Conservation (phyloP, 2,113 vertebrate species). For the Datnioides undecimradiatus region DNA sequence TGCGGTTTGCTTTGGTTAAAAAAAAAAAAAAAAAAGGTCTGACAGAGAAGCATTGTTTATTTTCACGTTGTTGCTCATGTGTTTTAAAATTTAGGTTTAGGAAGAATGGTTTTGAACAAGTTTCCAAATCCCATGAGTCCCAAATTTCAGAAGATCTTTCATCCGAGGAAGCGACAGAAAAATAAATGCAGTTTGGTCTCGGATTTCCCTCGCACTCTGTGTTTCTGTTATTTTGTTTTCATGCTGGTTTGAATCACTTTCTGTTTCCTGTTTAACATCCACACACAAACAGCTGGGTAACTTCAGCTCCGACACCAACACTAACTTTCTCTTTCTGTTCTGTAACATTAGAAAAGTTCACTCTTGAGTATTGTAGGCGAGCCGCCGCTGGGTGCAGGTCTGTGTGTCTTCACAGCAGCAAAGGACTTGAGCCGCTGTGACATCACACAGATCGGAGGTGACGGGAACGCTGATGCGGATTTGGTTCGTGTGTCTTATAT, state of each 20-base stretch:
- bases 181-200: background rate
- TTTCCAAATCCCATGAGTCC: background rate
- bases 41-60: background rate
- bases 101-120: background rate
- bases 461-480: constrained; percentile 36
- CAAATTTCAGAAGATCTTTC: background rate
- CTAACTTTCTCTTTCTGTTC: constrained; percentile 5
- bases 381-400: background rate
- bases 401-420: background rate
- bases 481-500: constrained; percentile 37
- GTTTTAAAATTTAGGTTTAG: background rate
- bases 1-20: background rate
- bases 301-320: background rate
- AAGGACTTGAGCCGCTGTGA: constrained; percentile 20
- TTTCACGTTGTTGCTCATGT: background rate
- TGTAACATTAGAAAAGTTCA: background rate
- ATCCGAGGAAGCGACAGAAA: background rate
- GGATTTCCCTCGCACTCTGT: background rate
- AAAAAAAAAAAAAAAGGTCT: background rate
- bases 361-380: background rate
- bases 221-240: constrained; percentile 2
- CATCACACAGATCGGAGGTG: constrained; percentile 26
- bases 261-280: background rate
- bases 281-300: background rate
- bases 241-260: background rate